Evolutionary conservation across 2,888 invertebrate genomes (phyloP), one percentile per base, ranked within the genome.

Genomic region (Dasysyrphus albostriatus): DNA sequence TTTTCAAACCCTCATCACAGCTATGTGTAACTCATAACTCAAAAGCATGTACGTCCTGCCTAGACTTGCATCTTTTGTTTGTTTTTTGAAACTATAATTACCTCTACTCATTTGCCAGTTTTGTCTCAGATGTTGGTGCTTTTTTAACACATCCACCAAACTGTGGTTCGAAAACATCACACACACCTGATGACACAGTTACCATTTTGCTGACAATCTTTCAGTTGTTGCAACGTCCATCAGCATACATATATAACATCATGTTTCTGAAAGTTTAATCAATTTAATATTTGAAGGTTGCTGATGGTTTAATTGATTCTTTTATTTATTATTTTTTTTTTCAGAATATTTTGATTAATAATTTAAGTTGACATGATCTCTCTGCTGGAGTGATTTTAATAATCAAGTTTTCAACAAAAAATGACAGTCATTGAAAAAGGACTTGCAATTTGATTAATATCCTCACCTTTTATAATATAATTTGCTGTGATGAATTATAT

Each of bases 121-220:
- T 29, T 61, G 24, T 39, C 24, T 61, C 61, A 61, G 42, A 37
- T 16, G 8, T 9, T 58, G 37, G 16, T 39, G 14, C n/a, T 19
- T 42, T 59, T 59, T 14, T 12, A 37, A 61, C 37, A 61, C 12
- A 5, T 61, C 42, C 24, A 61, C 24, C 14, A 42, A 42, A 61
- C 12, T n/a, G 42, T 14, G 24, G 61, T 61, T 42, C 42, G 24
- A 24, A 42, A 39, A 61, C n/a, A n/a, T 2, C 24, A 61, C 24
- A 61, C 39, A 14, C 24, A 61, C 1, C 24, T 61, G 39, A 39
- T 42, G 61, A 61, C 61, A 42, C 39, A 14, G 8, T n/a, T 39
- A 42, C 29, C 3, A 37, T 61, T 24, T 61, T 39, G 10, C 29
- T 61, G 61, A 29, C 39, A 59, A 39, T 14, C 29, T 42, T 4